Percentiles rank a stretch among this genome's conserved stretches.
Evolutionary conservation across 2,113 vertebrate genomes (phyloP).

Genomic region (Cepphus grylle): DNA sequence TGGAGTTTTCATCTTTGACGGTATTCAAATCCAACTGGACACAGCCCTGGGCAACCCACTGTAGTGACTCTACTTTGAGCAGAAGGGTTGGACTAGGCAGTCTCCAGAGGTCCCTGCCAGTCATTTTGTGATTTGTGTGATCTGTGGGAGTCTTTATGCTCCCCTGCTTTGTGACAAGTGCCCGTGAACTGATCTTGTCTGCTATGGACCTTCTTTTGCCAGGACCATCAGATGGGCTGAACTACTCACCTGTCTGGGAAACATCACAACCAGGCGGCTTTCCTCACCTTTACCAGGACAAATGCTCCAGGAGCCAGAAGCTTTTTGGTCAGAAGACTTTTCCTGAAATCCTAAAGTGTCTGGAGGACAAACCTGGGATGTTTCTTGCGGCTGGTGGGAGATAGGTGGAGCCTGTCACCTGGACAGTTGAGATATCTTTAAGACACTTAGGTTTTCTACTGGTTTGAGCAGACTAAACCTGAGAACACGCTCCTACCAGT

Average conservation of each 20-base stretch:
- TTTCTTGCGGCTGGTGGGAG: background rate
- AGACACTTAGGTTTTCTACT: background rate
- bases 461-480: background rate
- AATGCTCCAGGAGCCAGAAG: background rate
- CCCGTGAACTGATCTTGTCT: background rate
- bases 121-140: background rate
- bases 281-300: background rate
- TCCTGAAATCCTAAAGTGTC: background rate
- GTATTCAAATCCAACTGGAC: background rate
- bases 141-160: background rate
- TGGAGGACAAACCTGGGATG: background rate
- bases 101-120: background rate
- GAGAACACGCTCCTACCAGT: background rate
- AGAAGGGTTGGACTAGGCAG: background rate
- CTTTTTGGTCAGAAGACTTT: background rate
- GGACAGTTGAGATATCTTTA: background rate
- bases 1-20: background rate
- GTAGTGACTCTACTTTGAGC: background rate
- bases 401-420: background rate
- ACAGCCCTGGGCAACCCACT: background rate
- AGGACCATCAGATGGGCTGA: background rate
- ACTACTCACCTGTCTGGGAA: background rate
- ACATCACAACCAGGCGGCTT: background rate
- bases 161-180: background rate
- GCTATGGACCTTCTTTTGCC: background rate